Evolutionary conservation across 37 sponge, comb jelly and placozoan species (phyloP).

Genomic region (Eunapius fragilis): DNA sequence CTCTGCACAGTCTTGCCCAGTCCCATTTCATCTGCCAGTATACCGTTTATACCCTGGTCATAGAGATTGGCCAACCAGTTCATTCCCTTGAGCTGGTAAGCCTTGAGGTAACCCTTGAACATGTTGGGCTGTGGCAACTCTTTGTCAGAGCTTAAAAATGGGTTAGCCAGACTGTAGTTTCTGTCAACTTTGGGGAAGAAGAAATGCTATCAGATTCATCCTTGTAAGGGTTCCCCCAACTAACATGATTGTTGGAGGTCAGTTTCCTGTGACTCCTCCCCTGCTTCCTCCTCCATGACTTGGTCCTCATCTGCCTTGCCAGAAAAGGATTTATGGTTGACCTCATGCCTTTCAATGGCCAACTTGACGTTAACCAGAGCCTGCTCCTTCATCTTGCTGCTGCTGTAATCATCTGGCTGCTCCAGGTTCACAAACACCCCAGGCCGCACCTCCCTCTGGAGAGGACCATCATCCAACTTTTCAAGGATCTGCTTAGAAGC

Average conservation of each 20-base stretch:
- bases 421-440: conserved; percentile 75
- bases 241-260: conserved; percentile 55
- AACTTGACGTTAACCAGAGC: conserved; percentile 76
- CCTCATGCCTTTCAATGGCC: conserved; percentile 66
- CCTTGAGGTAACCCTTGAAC: conserved; percentile 85
- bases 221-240: not conserved
- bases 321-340: not conserved
- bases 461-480: conserved; percentile 77
- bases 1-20: conserved; percentile 95
- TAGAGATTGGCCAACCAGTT: conserved; percentile 95
- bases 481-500: conserved; percentile 61
- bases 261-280: conserved; percentile 5
- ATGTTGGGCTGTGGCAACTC: conserved; percentile 80
- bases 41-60: conserved; percentile 97
- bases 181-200: conserved; percentile 69
- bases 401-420: conserved; percentile 70
- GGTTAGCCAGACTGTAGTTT: conserved; percentile 86
- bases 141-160: conserved; percentile 57
- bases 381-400: conserved; percentile 70
- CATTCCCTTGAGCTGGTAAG: conserved; percentile 96
- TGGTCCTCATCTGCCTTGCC: not conserved
- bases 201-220: not conserved
- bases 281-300: not conserved
- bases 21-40: conserved; percentile 97
- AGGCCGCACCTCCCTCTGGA: conserved; percentile 67